Evolutionary conservation across 2,113 vertebrate genomes (phyloP).

Genomic region (Tringa solitaria): DNA sequence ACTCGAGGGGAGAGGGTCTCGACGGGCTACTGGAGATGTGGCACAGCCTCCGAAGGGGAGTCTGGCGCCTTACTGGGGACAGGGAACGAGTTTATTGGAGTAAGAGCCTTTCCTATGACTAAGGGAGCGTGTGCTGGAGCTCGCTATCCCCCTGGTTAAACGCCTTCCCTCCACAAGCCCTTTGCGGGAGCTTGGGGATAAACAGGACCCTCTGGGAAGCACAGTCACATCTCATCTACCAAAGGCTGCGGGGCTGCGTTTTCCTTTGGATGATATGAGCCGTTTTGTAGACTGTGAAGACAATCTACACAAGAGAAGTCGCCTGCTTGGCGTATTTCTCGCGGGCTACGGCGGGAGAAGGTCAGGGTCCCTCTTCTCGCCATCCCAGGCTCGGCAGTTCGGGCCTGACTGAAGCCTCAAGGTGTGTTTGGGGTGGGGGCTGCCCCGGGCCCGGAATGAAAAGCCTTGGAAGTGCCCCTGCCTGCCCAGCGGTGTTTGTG

Average conservation of each 20-base stretch:
- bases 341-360: background rate
- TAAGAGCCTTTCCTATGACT: background rate
- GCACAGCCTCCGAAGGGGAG: rapidly evolving
- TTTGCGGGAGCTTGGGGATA: background rate
- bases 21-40: background rate
- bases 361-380: background rate
- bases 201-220: background rate
- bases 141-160: background rate
- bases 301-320: rapidly evolving
- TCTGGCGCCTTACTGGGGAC: background rate
- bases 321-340: background rate
- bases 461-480: background rate
- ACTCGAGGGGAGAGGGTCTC: rapidly evolving
- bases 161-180: background rate
- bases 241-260: background rate
- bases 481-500: background rate
- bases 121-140: rapidly evolving
- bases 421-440: background rate
- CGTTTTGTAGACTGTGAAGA: background rate
- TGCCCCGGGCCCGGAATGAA: background rate
- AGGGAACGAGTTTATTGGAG: no score
- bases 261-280: background rate
- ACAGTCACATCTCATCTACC: background rate
- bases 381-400: background rate
- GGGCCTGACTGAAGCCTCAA: background rate